Percentiles rank a stretch among this genome's conserved stretches.
phyloP scores from a whole-genome alignment of 1,140 invertebrate genomes.

The Zaprionus africanus region DNA sequence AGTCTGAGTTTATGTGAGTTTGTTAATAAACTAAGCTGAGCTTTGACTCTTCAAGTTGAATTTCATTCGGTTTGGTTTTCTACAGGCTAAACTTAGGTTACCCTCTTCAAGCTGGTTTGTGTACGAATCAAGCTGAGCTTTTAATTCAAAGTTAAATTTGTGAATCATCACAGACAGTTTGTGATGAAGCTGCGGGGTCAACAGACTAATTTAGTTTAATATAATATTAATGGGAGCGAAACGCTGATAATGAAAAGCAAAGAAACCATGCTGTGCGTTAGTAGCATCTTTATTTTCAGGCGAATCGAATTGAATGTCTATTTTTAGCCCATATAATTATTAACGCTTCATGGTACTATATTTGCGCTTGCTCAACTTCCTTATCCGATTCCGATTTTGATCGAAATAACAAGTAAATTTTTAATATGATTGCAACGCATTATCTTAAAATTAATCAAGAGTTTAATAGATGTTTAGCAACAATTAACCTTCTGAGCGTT shows the following conservation, averaged over 20 bases:
- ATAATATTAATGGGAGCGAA: neutral
- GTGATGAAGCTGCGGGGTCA: neutral
- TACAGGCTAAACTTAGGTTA: conserved; percentile 12
- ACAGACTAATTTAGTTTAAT: conserved; percentile 6
- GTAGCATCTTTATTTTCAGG: conserved; percentile 4
- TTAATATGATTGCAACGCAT: conserved; percentile 43
- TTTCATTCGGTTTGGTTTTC: neutral
- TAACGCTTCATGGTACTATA: conserved; percentile 24
- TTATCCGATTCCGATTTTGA: conserved; percentile 54
- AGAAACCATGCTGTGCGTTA: neutral
- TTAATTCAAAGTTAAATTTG: neutral
- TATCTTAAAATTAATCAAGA: conserved; percentile 73
- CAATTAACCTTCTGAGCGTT: conserved; percentile 77
- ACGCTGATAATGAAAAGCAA: neutral
- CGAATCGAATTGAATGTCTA: conserved; percentile 50
- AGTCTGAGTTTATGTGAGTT: no score
- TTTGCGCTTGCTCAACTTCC: conserved; percentile 65
- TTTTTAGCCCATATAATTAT: conserved; percentile 48
- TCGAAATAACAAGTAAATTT: conserved; percentile 48
- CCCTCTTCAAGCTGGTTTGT: neutral
- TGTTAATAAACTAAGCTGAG: no score
- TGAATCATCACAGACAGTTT: neutral
- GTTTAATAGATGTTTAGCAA: conserved; percentile 74
- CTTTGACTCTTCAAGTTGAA: no score
- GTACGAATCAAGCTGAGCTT: conserved; percentile 6